Evolutionary conservation across 2,797 vertebrate species (phyloP).

Genomic region (Chaunax sp.): DNA sequence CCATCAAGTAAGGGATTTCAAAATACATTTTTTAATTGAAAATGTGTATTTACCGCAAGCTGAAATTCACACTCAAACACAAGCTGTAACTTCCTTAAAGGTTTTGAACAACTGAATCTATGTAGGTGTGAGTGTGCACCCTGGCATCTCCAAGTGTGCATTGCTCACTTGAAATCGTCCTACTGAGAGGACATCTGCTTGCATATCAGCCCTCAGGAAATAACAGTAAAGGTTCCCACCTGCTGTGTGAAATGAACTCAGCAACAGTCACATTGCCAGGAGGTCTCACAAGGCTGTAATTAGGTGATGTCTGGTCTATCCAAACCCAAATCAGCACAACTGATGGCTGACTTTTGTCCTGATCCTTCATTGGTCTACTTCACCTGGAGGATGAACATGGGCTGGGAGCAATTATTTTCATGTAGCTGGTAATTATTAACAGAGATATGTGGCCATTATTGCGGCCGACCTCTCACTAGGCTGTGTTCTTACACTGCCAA

Average conservation of each 20-base stretch:
- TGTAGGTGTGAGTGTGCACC: constrained; percentile 35
- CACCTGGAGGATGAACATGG: constrained; percentile 46
- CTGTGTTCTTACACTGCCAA: too few relatives aligned
- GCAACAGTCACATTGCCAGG: constrained; percentile 62
- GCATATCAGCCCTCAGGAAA: constrained; percentile 77
- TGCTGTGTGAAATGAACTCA: constrained; percentile 68
- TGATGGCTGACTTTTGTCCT: constrained; percentile 40
- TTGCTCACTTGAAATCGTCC: constrained; percentile 59
- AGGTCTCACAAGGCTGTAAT: constrained; percentile 69
- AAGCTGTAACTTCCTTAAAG: too few relatives aligned
- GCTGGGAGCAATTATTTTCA: constrained; percentile 35
- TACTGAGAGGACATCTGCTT: constrained; percentile 80
- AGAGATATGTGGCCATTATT: too few relatives aligned
- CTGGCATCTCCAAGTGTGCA: constrained; percentile 42
- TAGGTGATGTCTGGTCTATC: constrained; percentile 68
- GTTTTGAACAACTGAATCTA: not conserved
- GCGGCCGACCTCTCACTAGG: too few relatives aligned
- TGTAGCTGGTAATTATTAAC: not conserved
- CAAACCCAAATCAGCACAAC: constrained; percentile 60
- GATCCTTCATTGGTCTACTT: constrained; percentile 50
- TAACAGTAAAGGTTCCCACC: constrained; percentile 76
- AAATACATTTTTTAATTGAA: too few relatives aligned
- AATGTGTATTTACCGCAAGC: too few relatives aligned
- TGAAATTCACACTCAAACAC: too few relatives aligned
- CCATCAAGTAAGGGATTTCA: too few relatives aligned